These are phyloP conservation scores for Grallaria varia DNA, from an alignment of 2,113 vertebrate species.

Conservation along the genomic window DNA sequence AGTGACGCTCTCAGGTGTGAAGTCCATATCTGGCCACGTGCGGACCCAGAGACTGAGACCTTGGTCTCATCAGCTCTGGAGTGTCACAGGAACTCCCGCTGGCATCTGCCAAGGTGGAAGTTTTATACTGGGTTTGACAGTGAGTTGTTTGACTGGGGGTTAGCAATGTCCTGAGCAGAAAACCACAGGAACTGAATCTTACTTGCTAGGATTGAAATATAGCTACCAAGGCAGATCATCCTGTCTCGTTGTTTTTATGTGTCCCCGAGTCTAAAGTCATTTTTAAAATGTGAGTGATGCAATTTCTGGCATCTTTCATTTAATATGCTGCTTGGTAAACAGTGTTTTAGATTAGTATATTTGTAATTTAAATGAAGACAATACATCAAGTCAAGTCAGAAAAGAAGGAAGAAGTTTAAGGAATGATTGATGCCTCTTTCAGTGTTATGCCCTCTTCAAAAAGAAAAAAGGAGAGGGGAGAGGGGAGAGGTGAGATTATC, in stretches of 20 bases:
- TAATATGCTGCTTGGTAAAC: slow-evolving; percentile 82
- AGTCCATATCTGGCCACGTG: not conserved
- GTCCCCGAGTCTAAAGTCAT: slow-evolving; percentile 74
- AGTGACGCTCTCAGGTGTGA: not conserved
- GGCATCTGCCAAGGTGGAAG: not conserved
- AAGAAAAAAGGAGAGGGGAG: not conserved
- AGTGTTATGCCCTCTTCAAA: slow-evolving; percentile 43
- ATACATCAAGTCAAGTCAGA: slow-evolving; percentile 76
- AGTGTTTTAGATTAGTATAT: slow-evolving; percentile 79
- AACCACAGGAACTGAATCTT: slow-evolving; percentile 59
- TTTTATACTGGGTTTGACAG: slow-evolving; percentile 36
- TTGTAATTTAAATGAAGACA: slow-evolving; percentile 85
- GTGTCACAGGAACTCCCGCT: not conserved
- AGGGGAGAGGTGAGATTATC: slow-evolving; percentile 16
- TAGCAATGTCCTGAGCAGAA: slow-evolving; percentile 56
- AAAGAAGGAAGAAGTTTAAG: slow-evolving; percentile 75
- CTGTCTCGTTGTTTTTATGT: slow-evolving; percentile 66
- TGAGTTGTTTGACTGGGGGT: not conserved
- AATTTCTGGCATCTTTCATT: slow-evolving; percentile 79
- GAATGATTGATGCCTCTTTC: slow-evolving; percentile 74
- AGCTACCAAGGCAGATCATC: slow-evolving; percentile 53
- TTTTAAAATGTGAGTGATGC: slow-evolving; percentile 79
- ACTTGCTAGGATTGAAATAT: slow-evolving; percentile 60
- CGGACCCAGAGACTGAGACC: not conserved
- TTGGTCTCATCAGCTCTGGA: not conserved